These are phyloP conservation scores for Merodon equestris DNA, from an alignment of 2,888 invertebrate species.

Conservation along the genomic window DNA sequence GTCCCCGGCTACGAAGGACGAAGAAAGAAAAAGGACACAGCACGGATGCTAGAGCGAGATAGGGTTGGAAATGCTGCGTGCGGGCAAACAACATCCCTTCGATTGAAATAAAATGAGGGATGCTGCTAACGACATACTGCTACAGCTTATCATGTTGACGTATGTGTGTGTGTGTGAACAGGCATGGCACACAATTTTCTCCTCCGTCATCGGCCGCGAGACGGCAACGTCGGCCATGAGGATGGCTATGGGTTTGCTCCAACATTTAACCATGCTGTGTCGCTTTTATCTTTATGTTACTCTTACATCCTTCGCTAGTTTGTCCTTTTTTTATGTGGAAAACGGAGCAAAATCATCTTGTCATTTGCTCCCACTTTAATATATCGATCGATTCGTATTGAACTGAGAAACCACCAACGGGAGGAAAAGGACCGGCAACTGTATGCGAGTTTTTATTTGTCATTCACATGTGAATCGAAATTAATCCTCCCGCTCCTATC, in stretches of 20 bases:
- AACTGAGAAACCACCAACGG: background rate
- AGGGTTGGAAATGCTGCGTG: slow-evolving; percentile 39
- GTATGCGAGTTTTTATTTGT: slow-evolving; percentile 25
- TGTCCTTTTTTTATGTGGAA: slow-evolving; percentile 29
- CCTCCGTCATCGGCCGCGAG: slow-evolving; percentile 45
- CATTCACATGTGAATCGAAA: slow-evolving; percentile 36
- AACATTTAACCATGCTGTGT: slow-evolving; percentile 14
- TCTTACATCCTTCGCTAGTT: slow-evolving; percentile 9
- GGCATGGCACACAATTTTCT: slow-evolving; percentile 49
- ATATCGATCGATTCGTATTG: slow-evolving; percentile 53
- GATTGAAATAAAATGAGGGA: slow-evolving; percentile 46
- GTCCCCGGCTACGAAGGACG: slow-evolving; percentile 16
- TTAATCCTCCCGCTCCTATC: slow-evolving; percentile 25
- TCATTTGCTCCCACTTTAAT: slow-evolving; percentile 43
- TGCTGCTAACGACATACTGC: slow-evolving; percentile 11
- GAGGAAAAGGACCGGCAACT: background rate
- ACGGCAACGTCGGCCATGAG: background rate
- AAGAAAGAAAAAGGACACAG: background rate
- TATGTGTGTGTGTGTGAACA: background rate
- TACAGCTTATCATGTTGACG: background rate
- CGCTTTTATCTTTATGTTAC: slow-evolving; percentile 29
- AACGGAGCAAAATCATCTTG: slow-evolving; percentile 16
- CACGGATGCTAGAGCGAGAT: slow-evolving; percentile 6
- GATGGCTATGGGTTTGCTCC: slow-evolving; percentile 18
- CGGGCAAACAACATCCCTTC: slow-evolving; percentile 29